phyloP scores from a whole-genome alignment of 2,113 vertebrate genomes.

The Pituophis catenifer region DNA sequence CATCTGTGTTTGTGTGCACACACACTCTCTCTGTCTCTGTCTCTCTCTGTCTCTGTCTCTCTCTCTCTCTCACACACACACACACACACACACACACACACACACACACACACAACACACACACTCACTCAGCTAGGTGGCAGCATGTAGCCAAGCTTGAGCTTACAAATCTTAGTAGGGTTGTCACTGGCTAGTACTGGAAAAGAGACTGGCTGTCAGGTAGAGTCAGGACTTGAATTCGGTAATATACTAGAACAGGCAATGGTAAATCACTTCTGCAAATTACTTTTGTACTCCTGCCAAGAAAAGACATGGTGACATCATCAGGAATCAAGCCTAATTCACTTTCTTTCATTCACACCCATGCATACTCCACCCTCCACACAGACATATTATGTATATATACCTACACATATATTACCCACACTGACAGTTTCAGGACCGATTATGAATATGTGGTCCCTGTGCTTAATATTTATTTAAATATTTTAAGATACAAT shows the following conservation, averaged over 20 bases:
- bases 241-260: not conserved
- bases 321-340: not conserved
- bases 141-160: not conserved
- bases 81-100: not conserved
- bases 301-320: not conserved
- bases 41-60: too few relatives aligned
- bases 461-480: not conserved
- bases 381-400: not conserved
- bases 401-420: not conserved
- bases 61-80: too few relatives aligned
- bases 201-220: not conserved
- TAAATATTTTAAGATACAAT: not conserved
- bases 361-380: not conserved
- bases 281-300: not conserved
- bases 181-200: not conserved
- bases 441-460: not conserved
- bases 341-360: not conserved
- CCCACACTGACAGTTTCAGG: not conserved
- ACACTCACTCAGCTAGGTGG: not conserved
- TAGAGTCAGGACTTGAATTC: not conserved
- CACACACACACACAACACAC: accelerated
- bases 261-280: not conserved
- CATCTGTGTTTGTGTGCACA: not conserved
- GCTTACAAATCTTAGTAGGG: not conserved
- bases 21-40: too few relatives aligned